Conservation (phyloP, 2,797 vertebrate genomes). For the Peromyscus nudipes region DNA sequence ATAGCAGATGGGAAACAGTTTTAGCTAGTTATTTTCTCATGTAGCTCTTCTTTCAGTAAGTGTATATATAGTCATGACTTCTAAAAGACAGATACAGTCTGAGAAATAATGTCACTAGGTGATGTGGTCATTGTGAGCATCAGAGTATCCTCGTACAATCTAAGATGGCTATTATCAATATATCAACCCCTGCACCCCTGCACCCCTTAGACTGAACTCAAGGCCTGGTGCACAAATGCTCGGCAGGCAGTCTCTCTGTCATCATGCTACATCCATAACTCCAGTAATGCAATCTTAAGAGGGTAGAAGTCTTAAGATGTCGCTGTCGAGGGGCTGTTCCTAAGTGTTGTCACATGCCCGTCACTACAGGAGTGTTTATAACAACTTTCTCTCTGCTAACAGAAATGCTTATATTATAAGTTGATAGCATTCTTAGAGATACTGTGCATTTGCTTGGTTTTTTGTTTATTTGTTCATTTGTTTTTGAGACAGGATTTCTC, state of each 20-base stretch:
- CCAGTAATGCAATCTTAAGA: no score
- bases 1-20: conserved; percentile 17
- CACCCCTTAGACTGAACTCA: no score
- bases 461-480: background rate
- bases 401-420: background rate
- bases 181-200: background rate
- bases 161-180: background rate
- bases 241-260: background rate
- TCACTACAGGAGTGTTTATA: background rate
- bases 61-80: background rate
- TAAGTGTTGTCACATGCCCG: background rate
- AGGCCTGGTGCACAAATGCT: background rate
- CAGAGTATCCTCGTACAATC: background rate
- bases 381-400: background rate
- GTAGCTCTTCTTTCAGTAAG: background rate
- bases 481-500: background rate
- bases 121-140: background rate
- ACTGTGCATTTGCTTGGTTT: background rate
- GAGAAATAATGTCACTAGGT: background rate
- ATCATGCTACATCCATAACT: background rate
- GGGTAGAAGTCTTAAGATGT: background rate
- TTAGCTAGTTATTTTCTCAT: background rate
- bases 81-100: background rate
- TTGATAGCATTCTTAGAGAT: conserved; percentile 16
- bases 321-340: background rate